Base-by-base conservation (phyloP, 2,888 invertebrate species). In the Synanthedon andrenaeformis region DNA sequence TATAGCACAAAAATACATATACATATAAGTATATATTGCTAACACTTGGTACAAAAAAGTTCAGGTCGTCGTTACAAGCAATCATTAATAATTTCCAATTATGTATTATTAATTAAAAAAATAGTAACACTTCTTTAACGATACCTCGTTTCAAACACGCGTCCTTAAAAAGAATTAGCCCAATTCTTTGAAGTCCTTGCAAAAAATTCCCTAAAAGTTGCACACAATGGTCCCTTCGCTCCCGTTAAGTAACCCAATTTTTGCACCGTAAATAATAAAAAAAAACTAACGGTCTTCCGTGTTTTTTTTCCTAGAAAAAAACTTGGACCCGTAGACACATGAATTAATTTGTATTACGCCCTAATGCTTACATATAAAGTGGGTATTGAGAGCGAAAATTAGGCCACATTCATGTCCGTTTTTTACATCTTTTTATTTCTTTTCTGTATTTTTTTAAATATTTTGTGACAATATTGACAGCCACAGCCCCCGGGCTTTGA, bases 221-320 rank as follows among this genome's bases (percentile, higher is more conserved):
- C 57, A 63, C 69, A 83, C 83, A 87, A 86, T 78, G 62, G 77
- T 53, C 61, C 63, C 63, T 12, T 49, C 57, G 82, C 82, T 83
- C 77, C 84, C 85, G 84, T 78, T 86, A 86, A 87, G 87, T 86
- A 85, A 86, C 86, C 87, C 83, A 87, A 87, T 87, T 86, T 84
- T 84, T 82, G 72, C 84, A 80, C 86, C 84, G 81, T 85, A 84
- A 82, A 83, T 87, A 86, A 82, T 70, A 76, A 66, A 62, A 64
- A 83, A 79, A 78, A 79, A 78, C 62, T 81, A 84, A 84, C 84
- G 85, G 85, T 76, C 81, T 76, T 78, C 67, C 62, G 55, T 56
- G 57, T 69, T 74, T 72, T 76, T 79, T 78, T 70, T 62, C 55
- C 10, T n/a, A 54, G 59, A 64, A 35, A 63, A 66, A 60, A 56